phyloP scores from a whole-genome alignment of 2,888 invertebrate species.

The Himalopsyche anomala region DNA sequence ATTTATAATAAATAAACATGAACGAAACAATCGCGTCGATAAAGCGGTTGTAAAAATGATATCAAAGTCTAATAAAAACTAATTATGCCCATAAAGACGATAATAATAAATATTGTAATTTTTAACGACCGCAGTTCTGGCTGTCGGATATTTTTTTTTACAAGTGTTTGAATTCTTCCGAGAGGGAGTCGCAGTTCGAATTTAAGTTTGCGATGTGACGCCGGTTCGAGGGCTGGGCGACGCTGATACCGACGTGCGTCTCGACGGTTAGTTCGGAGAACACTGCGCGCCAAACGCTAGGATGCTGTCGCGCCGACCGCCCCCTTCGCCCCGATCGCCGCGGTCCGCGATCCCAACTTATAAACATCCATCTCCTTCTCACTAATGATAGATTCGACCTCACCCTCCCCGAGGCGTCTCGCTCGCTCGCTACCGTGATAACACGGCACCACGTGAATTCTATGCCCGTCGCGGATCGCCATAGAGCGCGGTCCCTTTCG shows the following conservation, averaged over 20 bases:
- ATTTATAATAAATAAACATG: slow-evolving; percentile 41
- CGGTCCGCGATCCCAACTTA: slow-evolving; percentile 68
- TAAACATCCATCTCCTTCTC: slow-evolving; percentile 67
- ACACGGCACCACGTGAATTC: slow-evolving; percentile 58
- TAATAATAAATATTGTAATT: slow-evolving; percentile 34
- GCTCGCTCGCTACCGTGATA: slow-evolving; percentile 66
- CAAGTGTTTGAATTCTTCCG: slow-evolving; percentile 46
- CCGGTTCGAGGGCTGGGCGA: slow-evolving; percentile 13
- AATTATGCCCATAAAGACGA: slow-evolving; percentile 35
- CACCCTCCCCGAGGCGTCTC: slow-evolving; percentile 71
- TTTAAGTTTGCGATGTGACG: slow-evolving; percentile 47
- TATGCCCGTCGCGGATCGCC: not conserved
- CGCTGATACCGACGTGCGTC: slow-evolving; percentile 58
- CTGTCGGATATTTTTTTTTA: slow-evolving; percentile 68
- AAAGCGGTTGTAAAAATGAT: slow-evolving; percentile 42
- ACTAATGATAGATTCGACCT: slow-evolving; percentile 64
- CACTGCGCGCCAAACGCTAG: slow-evolving; percentile 69
- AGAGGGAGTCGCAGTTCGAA: slow-evolving; percentile 48
- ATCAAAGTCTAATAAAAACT: slow-evolving; percentile 42
- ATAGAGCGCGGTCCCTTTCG: slow-evolving; percentile 34
- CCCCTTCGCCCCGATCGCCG: slow-evolving; percentile 78
- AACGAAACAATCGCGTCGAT: slow-evolving; percentile 33
- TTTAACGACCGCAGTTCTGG: slow-evolving; percentile 32
- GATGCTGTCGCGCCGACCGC: slow-evolving; percentile 78
- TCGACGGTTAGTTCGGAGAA: slow-evolving; percentile 64